phyloP scores from a whole-genome alignment of 1,140 invertebrate species.

The Acromyrmex echinatior region DNA sequence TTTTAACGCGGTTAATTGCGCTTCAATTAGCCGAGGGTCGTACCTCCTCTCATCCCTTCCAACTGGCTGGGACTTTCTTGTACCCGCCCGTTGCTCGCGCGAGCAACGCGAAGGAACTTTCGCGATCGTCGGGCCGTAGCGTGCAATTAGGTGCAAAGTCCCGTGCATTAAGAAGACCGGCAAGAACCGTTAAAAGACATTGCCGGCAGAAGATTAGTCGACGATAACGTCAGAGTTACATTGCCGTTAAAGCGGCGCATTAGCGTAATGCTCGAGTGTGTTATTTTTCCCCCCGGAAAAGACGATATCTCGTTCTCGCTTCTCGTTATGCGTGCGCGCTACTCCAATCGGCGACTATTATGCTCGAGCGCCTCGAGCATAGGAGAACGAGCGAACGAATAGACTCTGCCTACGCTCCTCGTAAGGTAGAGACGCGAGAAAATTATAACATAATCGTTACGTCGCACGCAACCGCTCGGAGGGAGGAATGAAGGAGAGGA shows the following conservation, averaged over 20 bases:
- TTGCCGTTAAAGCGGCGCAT: conserved; percentile 68
- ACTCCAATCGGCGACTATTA: conserved; percentile 24
- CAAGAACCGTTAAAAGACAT: conserved; percentile 68
- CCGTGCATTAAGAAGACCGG: conserved; percentile 68
- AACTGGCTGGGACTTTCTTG: conserved; percentile 62
- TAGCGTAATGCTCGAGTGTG: conserved; percentile 54
- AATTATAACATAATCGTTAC: conserved; percentile 46
- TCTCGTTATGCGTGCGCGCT: not conserved
- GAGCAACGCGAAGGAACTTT: conserved; percentile 62
- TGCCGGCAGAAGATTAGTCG: conserved; percentile 66
- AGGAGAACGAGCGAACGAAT: not conserved
- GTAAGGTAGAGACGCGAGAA: conserved; percentile 22
- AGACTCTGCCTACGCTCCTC: not conserved
- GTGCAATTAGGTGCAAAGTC: conserved; percentile 70
- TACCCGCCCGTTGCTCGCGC: conserved; percentile 19
- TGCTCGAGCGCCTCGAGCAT: not conserved
- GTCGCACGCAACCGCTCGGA: conserved; percentile 34
- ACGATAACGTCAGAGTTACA: conserved; percentile 71
- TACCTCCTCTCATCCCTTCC: not conserved
- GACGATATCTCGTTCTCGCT: not conserved
- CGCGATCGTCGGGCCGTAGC: conserved; percentile 60
- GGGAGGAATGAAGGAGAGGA: not conserved
- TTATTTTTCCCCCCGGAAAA: conserved; percentile 34
- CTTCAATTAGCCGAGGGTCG: conserved; percentile 76
- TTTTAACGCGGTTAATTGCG: conserved; percentile 80